Evolutionary conservation across 2,113 vertebrate genomes (phyloP).

Genomic region (Melanerpes formicivorus): DNA sequence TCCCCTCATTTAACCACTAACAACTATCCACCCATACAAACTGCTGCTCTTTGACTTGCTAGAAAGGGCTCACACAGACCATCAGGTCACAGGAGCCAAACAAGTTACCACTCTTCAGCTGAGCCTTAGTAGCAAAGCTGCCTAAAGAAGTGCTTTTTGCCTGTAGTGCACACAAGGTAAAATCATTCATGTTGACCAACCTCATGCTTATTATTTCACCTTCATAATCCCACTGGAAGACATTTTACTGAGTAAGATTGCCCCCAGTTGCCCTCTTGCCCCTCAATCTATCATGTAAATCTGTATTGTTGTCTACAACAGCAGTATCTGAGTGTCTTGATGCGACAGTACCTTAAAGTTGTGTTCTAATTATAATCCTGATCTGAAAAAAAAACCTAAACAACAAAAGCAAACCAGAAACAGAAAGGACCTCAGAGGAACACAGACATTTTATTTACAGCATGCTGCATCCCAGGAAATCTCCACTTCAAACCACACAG

Average conservation of each 20-base stretch:
- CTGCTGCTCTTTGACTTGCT: not conserved
- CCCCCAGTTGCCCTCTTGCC: not conserved
- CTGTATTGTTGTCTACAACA: not conserved
- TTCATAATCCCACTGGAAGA: not conserved
- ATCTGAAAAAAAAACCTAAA: not conserved
- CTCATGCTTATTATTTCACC: not conserved
- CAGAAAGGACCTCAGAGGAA: not conserved
- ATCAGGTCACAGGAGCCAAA: not conserved
- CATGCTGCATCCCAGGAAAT: not conserved
- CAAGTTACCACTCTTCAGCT: not conserved
- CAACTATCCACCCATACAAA: not conserved
- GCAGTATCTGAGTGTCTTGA: not conserved
- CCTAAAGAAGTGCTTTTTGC: not conserved
- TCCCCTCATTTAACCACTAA: not conserved
- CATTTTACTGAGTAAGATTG: not conserved
- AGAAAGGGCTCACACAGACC: not conserved
- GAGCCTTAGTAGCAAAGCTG: not conserved
- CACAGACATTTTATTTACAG: constrained; percentile 28
- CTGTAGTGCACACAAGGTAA: not conserved
- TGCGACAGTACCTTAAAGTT: not conserved
- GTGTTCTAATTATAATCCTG: constrained; percentile 18
- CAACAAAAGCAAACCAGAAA: not conserved
- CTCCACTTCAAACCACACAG: not conserved
- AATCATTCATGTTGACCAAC: not conserved
- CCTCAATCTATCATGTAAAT: not conserved